phyloP scores from a whole-genome alignment of 2,797 vertebrate species.

The Hoplostethus mediterraneus region DNA sequence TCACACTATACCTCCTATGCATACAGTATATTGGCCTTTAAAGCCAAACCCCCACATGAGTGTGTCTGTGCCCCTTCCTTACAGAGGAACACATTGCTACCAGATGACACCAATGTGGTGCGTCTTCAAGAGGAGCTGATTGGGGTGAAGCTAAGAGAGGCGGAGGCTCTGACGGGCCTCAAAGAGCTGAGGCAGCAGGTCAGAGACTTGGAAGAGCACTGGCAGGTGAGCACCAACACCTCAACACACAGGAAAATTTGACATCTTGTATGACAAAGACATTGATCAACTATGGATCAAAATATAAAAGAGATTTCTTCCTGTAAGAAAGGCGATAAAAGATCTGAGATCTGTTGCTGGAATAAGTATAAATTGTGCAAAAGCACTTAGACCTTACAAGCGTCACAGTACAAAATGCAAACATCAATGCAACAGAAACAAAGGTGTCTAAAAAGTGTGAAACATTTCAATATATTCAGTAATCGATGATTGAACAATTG shows the following conservation, averaged over 20 bases:
- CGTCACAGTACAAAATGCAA: neutral
- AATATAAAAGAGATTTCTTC: too few relatives aligned
- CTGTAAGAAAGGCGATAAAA: too few relatives aligned
- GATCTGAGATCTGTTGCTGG: too few relatives aligned
- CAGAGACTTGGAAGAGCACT: slow-evolving; percentile 95
- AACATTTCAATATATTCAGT: neutral
- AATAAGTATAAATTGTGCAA: too few relatives aligned
- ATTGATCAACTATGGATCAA: neutral
- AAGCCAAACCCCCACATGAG: neutral
- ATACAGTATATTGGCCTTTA: neutral
- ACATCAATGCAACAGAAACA: neutral
- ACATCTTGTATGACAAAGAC: neutral
- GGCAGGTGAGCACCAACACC: slow-evolving; percentile 89
- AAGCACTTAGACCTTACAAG: neutral
- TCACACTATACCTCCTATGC: too few relatives aligned
- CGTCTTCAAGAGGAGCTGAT: slow-evolving; percentile 97
- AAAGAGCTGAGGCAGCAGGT: slow-evolving; percentile 96
- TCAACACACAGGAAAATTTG: neutral
- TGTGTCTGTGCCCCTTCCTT: slow-evolving; percentile 27
- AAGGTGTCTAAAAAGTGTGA: neutral
- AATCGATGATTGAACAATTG: neutral
- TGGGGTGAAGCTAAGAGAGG: slow-evolving; percentile 94
- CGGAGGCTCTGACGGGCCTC: slow-evolving; percentile 92
- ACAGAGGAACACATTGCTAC: slow-evolving; percentile 93
- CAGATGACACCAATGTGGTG: slow-evolving; percentile 96